Evolutionary conservation across 2,888 invertebrate genomes (phyloP).

Genomic region (Onthophagus sagittarius): DNA sequence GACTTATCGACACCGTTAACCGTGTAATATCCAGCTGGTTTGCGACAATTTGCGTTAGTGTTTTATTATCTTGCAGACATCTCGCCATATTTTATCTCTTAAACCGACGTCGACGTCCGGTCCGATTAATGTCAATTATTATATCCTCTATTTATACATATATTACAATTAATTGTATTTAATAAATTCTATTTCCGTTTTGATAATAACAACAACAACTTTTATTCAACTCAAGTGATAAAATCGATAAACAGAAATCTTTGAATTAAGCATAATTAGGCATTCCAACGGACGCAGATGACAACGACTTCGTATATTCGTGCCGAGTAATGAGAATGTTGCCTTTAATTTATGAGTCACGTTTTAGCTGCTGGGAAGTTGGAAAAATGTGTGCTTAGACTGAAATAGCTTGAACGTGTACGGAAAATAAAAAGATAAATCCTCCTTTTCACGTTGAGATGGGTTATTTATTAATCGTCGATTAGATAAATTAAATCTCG

Average conservation of each 20-base stretch:
- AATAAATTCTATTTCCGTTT: too few relatives aligned
- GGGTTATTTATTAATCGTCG: too few relatives aligned
- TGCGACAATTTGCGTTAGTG: neutral
- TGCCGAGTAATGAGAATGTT: neutral
- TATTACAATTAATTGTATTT: too few relatives aligned
- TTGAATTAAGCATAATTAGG: too few relatives aligned
- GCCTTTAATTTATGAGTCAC: neutral
- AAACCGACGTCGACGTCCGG: neutral
- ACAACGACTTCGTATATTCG: neutral
- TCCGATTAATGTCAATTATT: neutral
- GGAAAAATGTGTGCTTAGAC: neutral
- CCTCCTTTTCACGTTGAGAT: too few relatives aligned
- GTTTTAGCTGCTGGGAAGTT: neutral
- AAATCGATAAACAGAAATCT: neutral
- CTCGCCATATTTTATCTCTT: neutral
- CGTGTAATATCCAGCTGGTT: neutral
- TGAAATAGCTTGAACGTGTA: neutral
- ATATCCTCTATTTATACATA: neutral
- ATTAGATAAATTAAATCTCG: too few relatives aligned
- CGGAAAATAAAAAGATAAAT: too few relatives aligned
- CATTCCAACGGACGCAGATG: too few relatives aligned
- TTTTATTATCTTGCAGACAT: neutral
- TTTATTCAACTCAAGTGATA: neutral
- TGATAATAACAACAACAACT: neutral
- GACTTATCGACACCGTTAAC: constrained; percentile 2